phyloP scores from a whole-genome alignment of 2,888 invertebrate genomes.

The Andrena praecox region DNA sequence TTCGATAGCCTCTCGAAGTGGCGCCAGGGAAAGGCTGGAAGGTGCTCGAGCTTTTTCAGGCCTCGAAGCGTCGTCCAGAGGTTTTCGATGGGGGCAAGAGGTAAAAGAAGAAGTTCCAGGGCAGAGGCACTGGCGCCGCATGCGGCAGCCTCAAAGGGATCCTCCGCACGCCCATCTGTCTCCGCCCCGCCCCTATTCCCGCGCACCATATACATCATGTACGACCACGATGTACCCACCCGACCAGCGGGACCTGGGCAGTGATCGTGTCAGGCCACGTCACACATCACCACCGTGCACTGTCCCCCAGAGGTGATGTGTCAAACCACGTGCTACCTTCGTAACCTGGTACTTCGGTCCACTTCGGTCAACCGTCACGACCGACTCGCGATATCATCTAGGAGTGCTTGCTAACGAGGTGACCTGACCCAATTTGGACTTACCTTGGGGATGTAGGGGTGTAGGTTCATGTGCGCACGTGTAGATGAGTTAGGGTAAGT shows the following conservation, averaged over 20 bases:
- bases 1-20: constrained; percentile 50
- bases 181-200: constrained; percentile 84
- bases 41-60: constrained; percentile 56
- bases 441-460: neutral
- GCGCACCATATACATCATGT: constrained; percentile 83
- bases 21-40: constrained; percentile 68
- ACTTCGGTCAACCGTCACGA: neutral
- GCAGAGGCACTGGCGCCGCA: constrained; percentile 83
- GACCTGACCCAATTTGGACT: neutral
- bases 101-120: constrained; percentile 75
- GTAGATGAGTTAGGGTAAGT: neutral
- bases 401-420: neutral
- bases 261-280: constrained; percentile 79
- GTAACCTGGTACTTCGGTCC: constrained; percentile 7
- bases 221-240: constrained; percentile 75
- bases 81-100: constrained; percentile 66
- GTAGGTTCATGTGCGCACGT: neutral
- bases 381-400: neutral
- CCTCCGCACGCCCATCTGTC: constrained; percentile 85
- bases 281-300: constrained; percentile 69
- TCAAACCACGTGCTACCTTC: constrained; percentile 55
- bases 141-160: constrained; percentile 85
- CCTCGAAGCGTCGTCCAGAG: constrained; percentile 56
- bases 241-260: constrained; percentile 75
- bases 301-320: constrained; percentile 51